These are phyloP conservation scores for Acleris holmiana DNA, from an alignment of 2,888 invertebrate species.

Conservation along the genomic window DNA sequence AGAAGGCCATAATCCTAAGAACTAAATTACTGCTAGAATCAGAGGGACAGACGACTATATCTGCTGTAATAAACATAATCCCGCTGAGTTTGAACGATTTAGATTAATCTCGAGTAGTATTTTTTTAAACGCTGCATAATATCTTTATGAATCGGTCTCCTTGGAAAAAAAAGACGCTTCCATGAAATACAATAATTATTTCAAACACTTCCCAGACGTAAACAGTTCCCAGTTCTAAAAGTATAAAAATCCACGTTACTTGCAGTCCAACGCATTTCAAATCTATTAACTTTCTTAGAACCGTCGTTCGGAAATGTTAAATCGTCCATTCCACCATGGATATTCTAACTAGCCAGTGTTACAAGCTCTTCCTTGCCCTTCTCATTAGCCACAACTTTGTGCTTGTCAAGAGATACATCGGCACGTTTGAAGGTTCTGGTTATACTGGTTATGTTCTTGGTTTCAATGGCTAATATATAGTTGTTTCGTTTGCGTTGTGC, in stretches of 20 bases:
- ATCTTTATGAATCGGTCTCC: neutral
- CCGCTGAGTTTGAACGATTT: too few relatives aligned
- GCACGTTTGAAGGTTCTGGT: conserved; percentile 49
- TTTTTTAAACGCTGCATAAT: too few relatives aligned
- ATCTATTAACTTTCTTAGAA: conserved; percentile 67
- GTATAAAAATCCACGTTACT: conserved; percentile 34
- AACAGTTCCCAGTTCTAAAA: conserved; percentile 19
- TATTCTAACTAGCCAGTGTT: conserved; percentile 53
- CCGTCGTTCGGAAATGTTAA: conserved; percentile 59
- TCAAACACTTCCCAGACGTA: neutral
- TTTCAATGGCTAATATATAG: conserved; percentile 67
- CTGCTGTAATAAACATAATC: too few relatives aligned
- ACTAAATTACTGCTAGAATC: too few relatives aligned
- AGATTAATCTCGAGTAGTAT: too few relatives aligned
- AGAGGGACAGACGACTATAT: too few relatives aligned
- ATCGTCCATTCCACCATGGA: conserved; percentile 54
- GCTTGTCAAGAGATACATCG: neutral
- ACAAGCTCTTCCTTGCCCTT: conserved; percentile 53
- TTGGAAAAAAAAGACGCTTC: neutral
- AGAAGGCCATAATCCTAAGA: too few relatives aligned
- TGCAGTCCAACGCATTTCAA: conserved; percentile 46
- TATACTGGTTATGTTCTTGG: conserved; percentile 55
- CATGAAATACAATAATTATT: neutral
- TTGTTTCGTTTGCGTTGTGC: conserved; percentile 59
- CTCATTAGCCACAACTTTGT: conserved; percentile 41